Percentiles rank a stretch among this genome's conserved stretches.
These are phyloP conservation scores for Ischnus inquisitorius DNA, from an alignment of 2,888 invertebrate species.

Conservation along the genomic window DNA sequence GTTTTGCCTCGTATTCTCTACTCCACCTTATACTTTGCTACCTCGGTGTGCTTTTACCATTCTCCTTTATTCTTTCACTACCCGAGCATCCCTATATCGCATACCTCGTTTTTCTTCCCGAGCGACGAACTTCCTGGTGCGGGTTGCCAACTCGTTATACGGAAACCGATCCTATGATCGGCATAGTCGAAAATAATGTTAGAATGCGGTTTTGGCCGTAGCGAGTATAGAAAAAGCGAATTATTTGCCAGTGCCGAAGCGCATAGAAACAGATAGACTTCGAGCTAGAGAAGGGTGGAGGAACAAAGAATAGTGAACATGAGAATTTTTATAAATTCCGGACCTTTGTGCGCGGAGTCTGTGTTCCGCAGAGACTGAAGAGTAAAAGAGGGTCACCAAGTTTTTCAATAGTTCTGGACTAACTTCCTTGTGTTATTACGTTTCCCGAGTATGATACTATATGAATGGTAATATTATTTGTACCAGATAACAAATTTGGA, in stretches of 20 bases:
- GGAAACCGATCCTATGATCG: constrained; percentile 66
- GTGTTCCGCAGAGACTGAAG: constrained; percentile 12
- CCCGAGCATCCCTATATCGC: constrained; percentile 43
- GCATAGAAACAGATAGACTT: neutral
- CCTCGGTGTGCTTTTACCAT: constrained; percentile 36
- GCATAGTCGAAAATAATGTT: constrained; percentile 70
- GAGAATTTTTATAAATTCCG: constrained; percentile 47
- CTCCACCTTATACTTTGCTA: constrained; percentile 30
- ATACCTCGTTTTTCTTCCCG: constrained; percentile 66
- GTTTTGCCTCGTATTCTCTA: constrained; percentile 54
- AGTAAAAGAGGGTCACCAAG: constrained; percentile 9
- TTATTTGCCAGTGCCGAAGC: constrained; percentile 41
- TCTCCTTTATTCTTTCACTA: constrained; percentile 62
- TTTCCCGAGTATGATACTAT: no score
- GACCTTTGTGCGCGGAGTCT: constrained; percentile 26
- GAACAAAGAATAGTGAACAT: constrained; percentile 26
- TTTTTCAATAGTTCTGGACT: neutral
- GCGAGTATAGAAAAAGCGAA: constrained; percentile 45
- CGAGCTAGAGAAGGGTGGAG: neutral
- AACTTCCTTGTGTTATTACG: neutral
- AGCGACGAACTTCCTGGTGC: constrained; percentile 67
- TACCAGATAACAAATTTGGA: constrained; percentile 1
- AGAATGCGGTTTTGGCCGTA: constrained; percentile 47
- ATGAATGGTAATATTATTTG: neutral
- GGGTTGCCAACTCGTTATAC: constrained; percentile 71